Percentiles rank a stretch among this genome's conserved stretches.
Conservation (phyloP, 53 echinoderm and acorn worm species). For the Mesocentrotus franciscanus region DNA sequence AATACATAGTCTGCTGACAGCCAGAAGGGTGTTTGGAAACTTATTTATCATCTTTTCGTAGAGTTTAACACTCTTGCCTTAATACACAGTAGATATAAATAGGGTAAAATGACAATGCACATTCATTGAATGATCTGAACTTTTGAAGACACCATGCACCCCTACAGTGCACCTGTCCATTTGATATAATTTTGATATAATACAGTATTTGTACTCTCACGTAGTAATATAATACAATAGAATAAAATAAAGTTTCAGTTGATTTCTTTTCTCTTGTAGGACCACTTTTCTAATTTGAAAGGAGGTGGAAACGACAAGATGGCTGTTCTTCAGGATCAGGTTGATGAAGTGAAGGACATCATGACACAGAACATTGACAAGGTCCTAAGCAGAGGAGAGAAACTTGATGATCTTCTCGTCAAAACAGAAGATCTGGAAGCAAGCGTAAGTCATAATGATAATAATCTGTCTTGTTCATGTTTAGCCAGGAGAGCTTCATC, state of each 20-base stretch:
- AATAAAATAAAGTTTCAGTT: neutral
- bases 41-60: no score
- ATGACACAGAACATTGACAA: conserved; percentile 98
- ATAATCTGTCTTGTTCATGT: no score
- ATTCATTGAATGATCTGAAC: no score
- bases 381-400: conserved; percentile 91
- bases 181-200: no score
- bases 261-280: conserved; percentile 62
- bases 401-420: conserved; percentile 84
- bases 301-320: conserved; percentile 77
- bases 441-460: conserved; percentile 80
- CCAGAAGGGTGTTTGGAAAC: no score
- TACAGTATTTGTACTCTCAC: neutral
- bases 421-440: conserved; percentile 97
- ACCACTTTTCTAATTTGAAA: conserved; percentile 86
- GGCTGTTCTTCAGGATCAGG: conserved; percentile 83
- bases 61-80: no score
- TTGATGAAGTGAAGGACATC: conserved; percentile 93
- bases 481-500: no score
- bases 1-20: no score
- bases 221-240: neutral
- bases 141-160: no score
- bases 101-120: no score
- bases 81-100: no score
- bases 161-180: no score